phyloP scores from a whole-genome alignment of 2,888 invertebrate species.

The Diachrysia chrysitis region DNA sequence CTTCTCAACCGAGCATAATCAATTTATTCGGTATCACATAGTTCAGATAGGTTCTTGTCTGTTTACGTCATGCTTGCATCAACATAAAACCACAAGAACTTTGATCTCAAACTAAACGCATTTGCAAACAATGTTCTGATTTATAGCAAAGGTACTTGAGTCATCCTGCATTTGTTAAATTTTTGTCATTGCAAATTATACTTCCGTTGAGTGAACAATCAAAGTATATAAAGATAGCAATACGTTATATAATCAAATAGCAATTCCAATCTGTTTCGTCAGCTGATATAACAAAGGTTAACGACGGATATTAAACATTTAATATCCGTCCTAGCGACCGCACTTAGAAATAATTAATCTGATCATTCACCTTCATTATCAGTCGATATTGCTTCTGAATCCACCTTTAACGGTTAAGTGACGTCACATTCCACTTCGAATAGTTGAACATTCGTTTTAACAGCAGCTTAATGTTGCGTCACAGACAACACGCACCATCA shows the following conservation, averaged over 20 bases:
- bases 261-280: background rate
- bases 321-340: background rate
- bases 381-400: slow-evolving; percentile 11
- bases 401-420: slow-evolving; percentile 30
- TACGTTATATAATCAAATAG: background rate
- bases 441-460: slow-evolving; percentile 46
- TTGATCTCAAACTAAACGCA: slow-evolving; percentile 10
- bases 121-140: slow-evolving; percentile 16
- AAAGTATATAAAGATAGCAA: background rate
- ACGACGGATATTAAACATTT: too few relatives aligned
- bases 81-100: slow-evolving; percentile 7
- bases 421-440: slow-evolving; percentile 33
- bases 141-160: slow-evolving; percentile 8
- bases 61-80: slow-evolving; percentile 29
- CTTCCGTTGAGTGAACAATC: background rate
- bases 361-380: slow-evolving; percentile 6
- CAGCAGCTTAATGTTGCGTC: slow-evolving; percentile 55
- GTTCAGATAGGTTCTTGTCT: background rate
- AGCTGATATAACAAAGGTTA: background rate
- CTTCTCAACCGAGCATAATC: background rate
- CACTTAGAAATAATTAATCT: slow-evolving; percentile 9
- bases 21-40: slow-evolving; percentile 3
- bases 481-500: slow-evolving; percentile 64
- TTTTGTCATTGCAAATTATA: background rate
- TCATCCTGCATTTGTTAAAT: slow-evolving; percentile 6